Evolutionary conservation across 2,797 vertebrate genomes (phyloP).

Genomic region (Allobates femoralis): DNA sequence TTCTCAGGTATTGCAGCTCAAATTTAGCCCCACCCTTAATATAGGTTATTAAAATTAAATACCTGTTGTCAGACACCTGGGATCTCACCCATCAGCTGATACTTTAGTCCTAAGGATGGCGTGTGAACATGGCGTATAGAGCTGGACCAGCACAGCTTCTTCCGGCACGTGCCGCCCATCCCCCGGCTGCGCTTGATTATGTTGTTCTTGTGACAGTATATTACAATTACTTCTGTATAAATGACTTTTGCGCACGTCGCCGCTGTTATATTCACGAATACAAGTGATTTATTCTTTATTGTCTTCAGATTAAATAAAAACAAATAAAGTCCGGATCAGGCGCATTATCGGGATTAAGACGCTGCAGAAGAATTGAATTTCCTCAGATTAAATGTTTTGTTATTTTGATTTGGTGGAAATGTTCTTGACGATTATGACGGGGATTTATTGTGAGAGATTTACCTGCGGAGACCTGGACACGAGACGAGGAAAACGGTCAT

Average conservation of each 20-base stretch:
- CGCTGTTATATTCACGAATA: background rate
- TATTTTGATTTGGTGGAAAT: background rate
- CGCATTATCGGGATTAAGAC: slow-evolving; percentile 1
- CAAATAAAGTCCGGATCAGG: background rate
- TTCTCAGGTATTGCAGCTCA: no score
- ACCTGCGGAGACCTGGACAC: background rate
- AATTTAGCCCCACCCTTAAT: no score
- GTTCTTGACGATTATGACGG: background rate
- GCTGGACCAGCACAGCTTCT: no score
- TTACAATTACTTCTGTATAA: background rate
- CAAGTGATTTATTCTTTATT: background rate
- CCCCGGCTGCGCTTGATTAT: background rate
- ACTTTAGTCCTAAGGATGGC: no score
- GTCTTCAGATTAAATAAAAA: slow-evolving; percentile 10
- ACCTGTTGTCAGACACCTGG: no score
- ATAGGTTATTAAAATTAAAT: no score
- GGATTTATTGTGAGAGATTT: slow-evolving; percentile 4
- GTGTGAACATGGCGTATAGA: no score
- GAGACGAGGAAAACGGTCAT: background rate
- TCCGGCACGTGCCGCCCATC: no score
- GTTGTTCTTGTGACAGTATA: background rate
- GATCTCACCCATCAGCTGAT: no score
- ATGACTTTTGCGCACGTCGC: background rate
- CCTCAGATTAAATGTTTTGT: slow-evolving; percentile 10
- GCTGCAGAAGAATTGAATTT: background rate